Conservation (phyloP, 2,113 vertebrate species). For the Tachuris rubrigastra region DNA sequence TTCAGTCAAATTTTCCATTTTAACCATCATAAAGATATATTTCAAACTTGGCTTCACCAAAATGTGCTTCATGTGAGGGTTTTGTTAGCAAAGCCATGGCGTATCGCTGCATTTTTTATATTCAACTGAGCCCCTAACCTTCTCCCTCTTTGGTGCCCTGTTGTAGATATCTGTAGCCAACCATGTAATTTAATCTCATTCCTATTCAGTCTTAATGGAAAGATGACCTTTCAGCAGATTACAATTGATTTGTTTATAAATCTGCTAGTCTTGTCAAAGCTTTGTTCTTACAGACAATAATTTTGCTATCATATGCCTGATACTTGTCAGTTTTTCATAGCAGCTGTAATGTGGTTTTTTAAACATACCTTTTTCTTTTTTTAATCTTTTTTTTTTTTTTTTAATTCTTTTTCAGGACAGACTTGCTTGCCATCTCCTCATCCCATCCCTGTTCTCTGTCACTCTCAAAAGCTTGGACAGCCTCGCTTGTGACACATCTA, state of each 20-base stretch:
- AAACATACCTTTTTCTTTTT: background rate
- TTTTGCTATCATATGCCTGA: conserved; percentile 33
- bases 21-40: background rate
- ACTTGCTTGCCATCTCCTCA: background rate
- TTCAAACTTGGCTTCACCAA: background rate
- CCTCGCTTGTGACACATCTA: background rate
- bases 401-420: background rate
- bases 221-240: conserved; percentile 59
- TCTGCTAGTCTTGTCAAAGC: conserved; percentile 34
- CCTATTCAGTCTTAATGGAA: conserved; percentile 44
- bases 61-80: background rate
- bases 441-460: background rate
- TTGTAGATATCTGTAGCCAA: conserved; percentile 24
- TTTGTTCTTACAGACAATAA: conserved; percentile 42
- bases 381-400: background rate
- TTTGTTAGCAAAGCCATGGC: background rate
- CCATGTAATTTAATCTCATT: conserved; percentile 54
- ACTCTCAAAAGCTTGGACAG: background rate
- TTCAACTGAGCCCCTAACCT: background rate
- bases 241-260: conserved; percentile 65
- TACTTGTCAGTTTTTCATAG: background rate
- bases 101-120: background rate
- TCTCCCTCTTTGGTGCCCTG: background rate
- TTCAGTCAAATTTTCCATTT: background rate
- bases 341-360: background rate